Base-by-base conservation (phyloP, 2,797 vertebrate genomes). In the Sternotherus odoratus region DNA sequence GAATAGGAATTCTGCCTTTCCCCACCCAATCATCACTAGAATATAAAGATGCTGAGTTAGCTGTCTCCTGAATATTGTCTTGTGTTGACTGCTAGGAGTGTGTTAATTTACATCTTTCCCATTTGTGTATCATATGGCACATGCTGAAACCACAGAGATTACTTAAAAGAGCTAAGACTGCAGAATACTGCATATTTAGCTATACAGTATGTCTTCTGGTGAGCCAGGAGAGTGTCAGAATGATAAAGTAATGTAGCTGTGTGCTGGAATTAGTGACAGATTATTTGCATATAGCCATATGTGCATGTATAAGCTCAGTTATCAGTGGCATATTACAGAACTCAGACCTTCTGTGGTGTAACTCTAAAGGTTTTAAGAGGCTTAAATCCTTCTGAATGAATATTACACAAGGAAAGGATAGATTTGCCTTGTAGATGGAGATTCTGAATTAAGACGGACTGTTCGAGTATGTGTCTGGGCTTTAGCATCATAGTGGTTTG, bases 341-440 rank as follows among this genome's bases (percentile, higher is more conserved):
- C 93, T 91, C 86, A 2, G 95, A 81, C 96, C 90, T 94, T 77
- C 77, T 8, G 0, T 48, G 39, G 6, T 2, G 87, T 82, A 88
- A 94, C 93, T 75, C 85, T 63, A 80, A 95, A 96, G 95, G 92
- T 92, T 95, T 97, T 97, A 97, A 97, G 97, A 88, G 90, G 97
- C 96, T 97, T 97, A 97, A 97, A 92, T 96, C 95, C 94, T 96
- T 94, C 95, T 97, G 94, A 96, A 96, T 97, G 95, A 97, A 97
- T 97, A 96, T 97, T 96, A 95, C 54, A 91, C 95, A 93, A 96
- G 93, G 94, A 88, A 87, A 95, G 95, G 96, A 92, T 96, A 96
- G 96, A 96, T 97, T 96, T 96, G 97, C 79, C 96, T 97, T 96
- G 96, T 97, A 95, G 97, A 96, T 96, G 97, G 91, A 95, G 92